Percentiles rank a stretch among this genome's conserved stretches.
These are phyloP conservation scores for Andricus curvator DNA, from an alignment of 2,888 invertebrate species.

Conservation along the genomic window DNA sequence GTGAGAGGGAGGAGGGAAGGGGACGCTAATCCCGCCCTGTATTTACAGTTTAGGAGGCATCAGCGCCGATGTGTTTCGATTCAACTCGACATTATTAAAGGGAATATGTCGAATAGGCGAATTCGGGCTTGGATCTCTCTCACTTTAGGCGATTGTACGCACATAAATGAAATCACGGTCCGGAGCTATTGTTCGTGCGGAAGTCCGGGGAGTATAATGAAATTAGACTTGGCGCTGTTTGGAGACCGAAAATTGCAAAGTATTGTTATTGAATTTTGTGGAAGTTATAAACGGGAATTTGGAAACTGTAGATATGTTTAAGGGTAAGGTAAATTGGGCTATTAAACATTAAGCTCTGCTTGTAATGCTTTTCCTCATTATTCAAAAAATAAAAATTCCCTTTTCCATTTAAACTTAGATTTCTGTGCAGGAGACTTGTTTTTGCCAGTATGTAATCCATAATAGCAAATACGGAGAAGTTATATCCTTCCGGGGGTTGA, in stretches of 20 bases:
- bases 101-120: conserved; percentile 4
- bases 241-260: conserved; percentile 21
- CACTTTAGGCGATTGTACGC: conserved; percentile 12
- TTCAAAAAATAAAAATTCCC: background rate
- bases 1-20: background rate
- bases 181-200: conserved; percentile 21
- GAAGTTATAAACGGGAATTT: background rate
- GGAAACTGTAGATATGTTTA: background rate
- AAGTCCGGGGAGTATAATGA: conserved; percentile 10
- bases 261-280: background rate
- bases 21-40: background rate
- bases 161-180: conserved; percentile 35
- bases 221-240: conserved; percentile 27
- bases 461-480: conserved; percentile 23
- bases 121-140: background rate
- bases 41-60: background rate
- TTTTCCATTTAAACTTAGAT: conserved; percentile 6
- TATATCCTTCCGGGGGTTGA: background rate
- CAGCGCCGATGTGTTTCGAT: conserved; percentile 11
- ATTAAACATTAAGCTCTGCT: too few species aligned
- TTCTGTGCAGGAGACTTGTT: background rate
- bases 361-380: too few species aligned
- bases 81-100: conserved; percentile 33
- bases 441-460: conserved; percentile 4
- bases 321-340: background rate